A percentile compares a stretch with the other conserved stretches of the same genome.
Conservation (phyloP, 2,797 vertebrate genomes). For the Catostomus latipinnis region DNA sequence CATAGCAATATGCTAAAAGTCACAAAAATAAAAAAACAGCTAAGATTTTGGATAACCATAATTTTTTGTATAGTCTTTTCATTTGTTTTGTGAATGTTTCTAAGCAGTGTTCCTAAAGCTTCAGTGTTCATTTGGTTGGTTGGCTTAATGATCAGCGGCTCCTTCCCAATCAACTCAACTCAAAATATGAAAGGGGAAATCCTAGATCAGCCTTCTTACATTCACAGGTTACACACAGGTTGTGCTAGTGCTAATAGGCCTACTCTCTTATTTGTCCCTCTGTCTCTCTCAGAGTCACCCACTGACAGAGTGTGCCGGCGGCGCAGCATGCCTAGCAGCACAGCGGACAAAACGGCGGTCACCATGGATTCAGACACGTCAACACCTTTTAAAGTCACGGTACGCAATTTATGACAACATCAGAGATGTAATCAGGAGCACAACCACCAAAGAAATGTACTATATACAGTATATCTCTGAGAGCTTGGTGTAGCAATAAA, state of each 20-base stretch:
- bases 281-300: conserved; percentile 84
- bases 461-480: not conserved
- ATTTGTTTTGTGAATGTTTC: conserved; percentile 3
- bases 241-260: not conserved
- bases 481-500: not conserved
- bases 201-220: not conserved
- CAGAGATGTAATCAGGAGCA: not conserved
- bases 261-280: conserved; percentile 1
- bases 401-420: conserved; percentile 56
- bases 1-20: too few relatives aligned
- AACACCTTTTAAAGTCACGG: conserved; percentile 84
- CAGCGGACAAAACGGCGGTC: conserved; percentile 76
- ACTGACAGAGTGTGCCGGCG: conserved; percentile 83
- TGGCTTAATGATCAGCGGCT: not conserved
- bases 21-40: too few relatives aligned
- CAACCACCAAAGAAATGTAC: not conserved
- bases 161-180: not conserved
- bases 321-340: conserved; percentile 83
- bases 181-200: not conserved
- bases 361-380: conserved; percentile 81
- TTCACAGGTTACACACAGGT: not conserved
- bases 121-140: not conserved
- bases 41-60: too few relatives aligned
- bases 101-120: not conserved
- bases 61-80: not conserved